Base-by-base conservation (phyloP, 2,888 invertebrate genomes). In the Lypha dubia region DNA sequence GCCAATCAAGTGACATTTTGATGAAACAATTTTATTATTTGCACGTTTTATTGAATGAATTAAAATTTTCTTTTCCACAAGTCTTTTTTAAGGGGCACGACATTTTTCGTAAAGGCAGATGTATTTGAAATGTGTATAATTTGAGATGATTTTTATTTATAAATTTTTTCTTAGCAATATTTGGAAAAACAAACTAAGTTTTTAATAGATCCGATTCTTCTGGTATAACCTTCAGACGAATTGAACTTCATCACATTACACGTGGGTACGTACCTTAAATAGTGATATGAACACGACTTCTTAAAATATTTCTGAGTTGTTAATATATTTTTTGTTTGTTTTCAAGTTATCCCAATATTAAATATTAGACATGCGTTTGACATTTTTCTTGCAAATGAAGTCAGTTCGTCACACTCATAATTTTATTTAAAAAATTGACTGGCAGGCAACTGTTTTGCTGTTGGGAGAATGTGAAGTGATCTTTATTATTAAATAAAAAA, bases 401-500 rank as follows among this genome's bases (percentile, higher is more conserved):
- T 20, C 24, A 56, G n/a, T 56, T 56, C 56, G 28, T 56, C 13
- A 56, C 17, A 7, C 28, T 32, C 56, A 8, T 56, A 35, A 17
- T 35, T 4, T 13, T 28, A 35, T 17, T 17, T 13, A 24, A 35
- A 35, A 24, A 32, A 58, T 17, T 35, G 28, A n/a, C 62, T n/a
- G 17, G 0, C 4, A 44, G 38, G 0, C 4, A 44, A 41, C 22
- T 22, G 65, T 22, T 65, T 32, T 53, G 28, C 53, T 63, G 32
- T 60, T 32, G 51, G 60, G 68, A 62, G 68, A 62, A 32, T 79
- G 79, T 38, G 62, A 41, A 46, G n/a, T 32, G 49, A 49, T 32
- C 60, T 62, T 62, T 70, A 62, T 77, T 62, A 62, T 24, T 41
- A 53, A 75, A n/a, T n/a, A n/a, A n/a, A n/a, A n/a, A n/a, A n/a